These are phyloP conservation scores for Bursaphelenchus okinawaensis DNA, from an alignment of 2,888 invertebrate genomes.

Conservation along the genomic window DNA sequence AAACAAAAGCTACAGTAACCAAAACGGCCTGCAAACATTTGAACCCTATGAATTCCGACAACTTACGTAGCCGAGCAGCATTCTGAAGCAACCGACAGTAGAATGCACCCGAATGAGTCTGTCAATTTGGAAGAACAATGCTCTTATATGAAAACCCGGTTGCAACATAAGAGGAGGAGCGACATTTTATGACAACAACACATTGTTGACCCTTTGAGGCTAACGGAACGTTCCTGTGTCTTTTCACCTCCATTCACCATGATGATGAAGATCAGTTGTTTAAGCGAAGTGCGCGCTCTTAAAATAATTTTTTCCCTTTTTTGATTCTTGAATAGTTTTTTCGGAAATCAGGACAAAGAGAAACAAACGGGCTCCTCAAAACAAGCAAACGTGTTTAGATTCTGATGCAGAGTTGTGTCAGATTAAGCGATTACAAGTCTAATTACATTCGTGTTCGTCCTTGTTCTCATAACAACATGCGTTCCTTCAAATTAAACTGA, in stretches of 20 bases:
- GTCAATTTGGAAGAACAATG: neutral
- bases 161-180: neutral
- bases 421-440: neutral
- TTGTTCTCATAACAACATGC: too few relatives aligned
- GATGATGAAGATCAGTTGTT: neutral
- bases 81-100: neutral
- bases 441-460: too few relatives aligned
- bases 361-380: constrained; percentile 1
- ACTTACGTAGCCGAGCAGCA: neutral
- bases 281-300: neutral
- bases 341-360: neutral
- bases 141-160: neutral
- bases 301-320: neutral
- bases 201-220: neutral
- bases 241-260: neutral
- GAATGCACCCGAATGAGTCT: neutral
- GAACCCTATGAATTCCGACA: neutral
- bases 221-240: neutral
- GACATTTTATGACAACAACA: neutral
- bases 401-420: neutral
- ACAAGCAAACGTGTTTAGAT: constrained; percentile 1
- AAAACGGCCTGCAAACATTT: too few relatives aligned
- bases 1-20: too few relatives aligned
- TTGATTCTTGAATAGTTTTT: neutral
- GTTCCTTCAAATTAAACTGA: too few relatives aligned